Percentiles rank a stretch among this genome's conserved stretches.
phyloP scores from a whole-genome alignment of 2,888 invertebrate genomes.

The Ashinkailepas kermadecensis region DNA sequence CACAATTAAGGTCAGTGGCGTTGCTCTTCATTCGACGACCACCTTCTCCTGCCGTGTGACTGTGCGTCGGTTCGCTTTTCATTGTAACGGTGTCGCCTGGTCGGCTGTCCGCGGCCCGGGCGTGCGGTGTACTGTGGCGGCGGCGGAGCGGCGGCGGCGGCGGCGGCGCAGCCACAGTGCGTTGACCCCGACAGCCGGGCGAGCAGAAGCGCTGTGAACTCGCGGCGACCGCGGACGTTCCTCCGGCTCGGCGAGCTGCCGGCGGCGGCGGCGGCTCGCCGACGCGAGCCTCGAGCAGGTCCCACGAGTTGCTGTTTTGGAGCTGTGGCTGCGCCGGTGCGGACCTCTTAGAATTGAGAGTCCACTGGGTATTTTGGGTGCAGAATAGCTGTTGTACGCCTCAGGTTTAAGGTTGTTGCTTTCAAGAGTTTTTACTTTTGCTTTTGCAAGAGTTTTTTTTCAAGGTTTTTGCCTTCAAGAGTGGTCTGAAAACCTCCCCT shows the following conservation, averaged over 20 bases:
- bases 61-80: slow-evolving; percentile 20
- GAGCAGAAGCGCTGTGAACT: too few relatives aligned
- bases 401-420: too few relatives aligned
- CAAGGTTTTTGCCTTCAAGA: too few relatives aligned
- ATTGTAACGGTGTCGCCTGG: background rate
- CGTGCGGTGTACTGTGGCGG: background rate
- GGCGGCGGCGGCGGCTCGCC: background rate
- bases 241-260: background rate
- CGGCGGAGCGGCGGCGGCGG: background rate
- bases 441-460: too few relatives aligned
- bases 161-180: background rate
- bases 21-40: background rate
- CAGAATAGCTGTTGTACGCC: too few relatives aligned
- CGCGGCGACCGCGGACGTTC: too few relatives aligned
- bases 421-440: too few relatives aligned
- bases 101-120: too few relatives aligned
- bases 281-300: background rate
- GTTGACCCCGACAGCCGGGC: background rate
- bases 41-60: background rate
- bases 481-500: too few relatives aligned
- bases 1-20: background rate
- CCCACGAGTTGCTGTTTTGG: background rate
- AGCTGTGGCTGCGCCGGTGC: background rate
- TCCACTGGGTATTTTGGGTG: background rate
- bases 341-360: background rate